Base-by-base conservation (phyloP, 2,888 invertebrate species). In the Cephus pygmeus region DNA sequence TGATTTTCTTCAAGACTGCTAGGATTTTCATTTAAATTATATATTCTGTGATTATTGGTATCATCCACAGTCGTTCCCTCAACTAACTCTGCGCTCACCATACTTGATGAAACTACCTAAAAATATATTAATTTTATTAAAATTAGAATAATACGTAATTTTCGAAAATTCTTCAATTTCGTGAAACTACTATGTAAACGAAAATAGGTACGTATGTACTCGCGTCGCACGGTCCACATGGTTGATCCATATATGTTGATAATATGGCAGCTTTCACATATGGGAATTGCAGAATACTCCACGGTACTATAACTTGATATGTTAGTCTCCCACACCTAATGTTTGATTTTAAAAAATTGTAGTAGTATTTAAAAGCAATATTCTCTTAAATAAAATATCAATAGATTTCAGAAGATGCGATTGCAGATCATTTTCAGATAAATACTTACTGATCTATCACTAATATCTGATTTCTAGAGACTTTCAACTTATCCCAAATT, bases 181-280 rank as follows among this genome's bases (percentile, higher is more conserved):
- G 23, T 9, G 23, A 56, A 56, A 56, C 56, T 56, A 23, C 23
- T 23, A 9, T 23, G 56, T 56, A 23, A 56, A 56, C 2, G 23
- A 56, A 23, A 56, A 9, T 23, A 56, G 56, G 1, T 23, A 56
- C 23, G 9, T 23, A 9, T 56, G 9, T 56, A 23, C 71, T 82
- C 81, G 85, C 85, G 73, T 86, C 75, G 76, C 91, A 91, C 34
- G 83, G 77, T n/a, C 90, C 91, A 79, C 92, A 92, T 0, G 91
- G 91, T 71, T 91, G 87, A 40, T 91, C 91, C 30, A 88, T 86
- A 79, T 90, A 88, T 0, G 92, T 91, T 11, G 91, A 90, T 56
- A 91, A 84, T 74, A 91, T 88, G 4, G 91, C 91, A 9, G 91
- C 91, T 84, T 91, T 91, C 3, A 91, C 90, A 78, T 91, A 92